A percentile compares a stretch with the other conserved stretches of the same genome.
Evolutionary conservation across 2,888 invertebrate genomes (phyloP).

Genomic region (Amphipoea oculea): DNA sequence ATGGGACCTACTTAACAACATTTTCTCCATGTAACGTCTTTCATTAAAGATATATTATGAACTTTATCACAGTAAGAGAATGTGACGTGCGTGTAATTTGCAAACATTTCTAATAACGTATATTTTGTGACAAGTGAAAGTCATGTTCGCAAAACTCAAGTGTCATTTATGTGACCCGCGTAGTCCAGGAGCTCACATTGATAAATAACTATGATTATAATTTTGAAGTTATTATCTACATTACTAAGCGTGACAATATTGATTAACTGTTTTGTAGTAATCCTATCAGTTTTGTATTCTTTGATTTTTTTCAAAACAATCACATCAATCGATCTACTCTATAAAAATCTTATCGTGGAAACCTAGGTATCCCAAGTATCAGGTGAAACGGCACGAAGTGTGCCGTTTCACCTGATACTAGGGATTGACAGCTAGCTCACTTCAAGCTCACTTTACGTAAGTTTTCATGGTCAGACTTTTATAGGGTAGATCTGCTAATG

Average conservation of each 20-base stretch:
- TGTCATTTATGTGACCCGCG: neutral
- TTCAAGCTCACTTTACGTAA: neutral
- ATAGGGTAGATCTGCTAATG: neutral
- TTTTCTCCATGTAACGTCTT: neutral
- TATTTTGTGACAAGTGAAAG: slow-evolving; percentile 22
- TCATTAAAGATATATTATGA: neutral
- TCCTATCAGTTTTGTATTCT: neutral
- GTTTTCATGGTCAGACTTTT: neutral
- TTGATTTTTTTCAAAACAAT: neutral
- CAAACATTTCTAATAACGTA: neutral
- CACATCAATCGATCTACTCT: neutral
- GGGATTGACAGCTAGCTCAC: neutral
- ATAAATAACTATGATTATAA: neutral
- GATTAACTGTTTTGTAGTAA: neutral
- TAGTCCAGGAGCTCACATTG: neutral
- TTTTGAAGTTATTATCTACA: neutral
- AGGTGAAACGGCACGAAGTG: neutral
- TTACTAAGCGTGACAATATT: neutral
- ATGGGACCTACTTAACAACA: neutral
- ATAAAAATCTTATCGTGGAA: neutral
- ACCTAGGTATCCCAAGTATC: neutral
- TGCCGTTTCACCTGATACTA: neutral
- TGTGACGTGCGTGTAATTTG: neutral
- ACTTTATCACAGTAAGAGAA: neutral
- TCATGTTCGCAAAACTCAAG: slow-evolving; percentile 14